Evolutionary conservation across 2,113 vertebrate species (phyloP).

Genomic region (Orthonyx spaldingii): DNA sequence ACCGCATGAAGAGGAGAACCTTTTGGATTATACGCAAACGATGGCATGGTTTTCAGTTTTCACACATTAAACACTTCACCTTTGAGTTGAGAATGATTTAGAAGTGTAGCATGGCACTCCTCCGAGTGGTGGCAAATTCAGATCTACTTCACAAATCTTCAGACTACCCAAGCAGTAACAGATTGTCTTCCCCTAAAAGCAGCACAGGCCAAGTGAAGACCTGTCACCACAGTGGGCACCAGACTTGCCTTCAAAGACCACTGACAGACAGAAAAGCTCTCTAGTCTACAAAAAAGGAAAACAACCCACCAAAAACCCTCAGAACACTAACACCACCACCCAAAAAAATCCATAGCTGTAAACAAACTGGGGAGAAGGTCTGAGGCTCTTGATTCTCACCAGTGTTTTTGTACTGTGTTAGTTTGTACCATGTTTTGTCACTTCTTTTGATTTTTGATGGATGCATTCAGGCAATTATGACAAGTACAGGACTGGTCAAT

Average conservation of each 20-base stretch:
- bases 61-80: not conserved
- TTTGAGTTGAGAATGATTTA: not conserved
- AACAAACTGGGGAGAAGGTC: not conserved
- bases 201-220: not conserved
- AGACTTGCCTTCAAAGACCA: not conserved
- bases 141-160: not conserved
- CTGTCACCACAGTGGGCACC: not conserved
- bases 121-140: not conserved
- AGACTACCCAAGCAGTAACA: not conserved
- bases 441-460: not conserved
- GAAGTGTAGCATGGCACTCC: not conserved
- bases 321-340: not conserved
- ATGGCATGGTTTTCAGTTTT: not conserved
- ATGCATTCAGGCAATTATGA: not conserved
- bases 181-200: not conserved
- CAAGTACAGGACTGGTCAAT: not conserved
- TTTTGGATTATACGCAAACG: not conserved
- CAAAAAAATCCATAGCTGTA: not conserved
- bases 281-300: not conserved
- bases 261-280: not conserved
- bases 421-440: accelerated
- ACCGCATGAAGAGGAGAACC: not conserved
- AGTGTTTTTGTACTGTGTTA: not conserved
- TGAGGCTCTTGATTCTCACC: not conserved
- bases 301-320: not conserved